Base-by-base conservation (phyloP, 2,113 vertebrate genomes). In the Petromus typicus region DNA sequence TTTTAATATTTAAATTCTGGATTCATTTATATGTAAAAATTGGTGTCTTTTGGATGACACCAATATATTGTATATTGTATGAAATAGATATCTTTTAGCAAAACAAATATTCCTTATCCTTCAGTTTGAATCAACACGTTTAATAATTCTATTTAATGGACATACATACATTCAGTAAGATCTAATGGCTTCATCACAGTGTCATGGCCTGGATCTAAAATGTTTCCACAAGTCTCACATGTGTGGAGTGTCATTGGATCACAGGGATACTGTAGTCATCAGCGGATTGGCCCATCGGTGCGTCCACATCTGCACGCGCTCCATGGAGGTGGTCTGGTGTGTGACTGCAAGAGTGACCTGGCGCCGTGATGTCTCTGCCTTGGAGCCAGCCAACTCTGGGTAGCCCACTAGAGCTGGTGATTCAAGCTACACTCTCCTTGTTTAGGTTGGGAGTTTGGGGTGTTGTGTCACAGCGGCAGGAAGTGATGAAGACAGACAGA, bases 51-150 rank as follows among this genome's bases (percentile, higher is more conserved):
- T 57, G 37, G 56, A 66, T 79, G 18, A n/a, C n/a, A n/a, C n/a
- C n/a, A n/a, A n/a, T n/a, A n/a, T n/a, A n/a, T n/a, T n/a, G 37
- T 80, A 37, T 37, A 25, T 82, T 86, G 54, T 89, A 82, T 89
- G 11, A 40, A 85, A 89, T 82, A 93, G 91, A 63, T n/a, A 43
- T 40, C 30, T 57, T 83, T 89, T 89, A 71, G 11, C 78, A 51
- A 89, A 93, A 64, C 32, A 87, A 87, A 67, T 61, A 48, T 82
- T 56, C 27, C 32, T 63, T 64, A 78, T 56, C 91, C 32, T 66
- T 96, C 32, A 69, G 5, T 85, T 71, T 78, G 66, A 40, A 66
- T 92, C 20, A 82, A 45, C 18, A 78, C 61, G 48, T 63, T n/a
- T 57, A 87, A 48, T 78, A 14, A 91, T 71, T 80, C 5, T 48